phyloP scores from a whole-genome alignment of 2,797 vertebrate species.

The Anguilla megastoma region DNA sequence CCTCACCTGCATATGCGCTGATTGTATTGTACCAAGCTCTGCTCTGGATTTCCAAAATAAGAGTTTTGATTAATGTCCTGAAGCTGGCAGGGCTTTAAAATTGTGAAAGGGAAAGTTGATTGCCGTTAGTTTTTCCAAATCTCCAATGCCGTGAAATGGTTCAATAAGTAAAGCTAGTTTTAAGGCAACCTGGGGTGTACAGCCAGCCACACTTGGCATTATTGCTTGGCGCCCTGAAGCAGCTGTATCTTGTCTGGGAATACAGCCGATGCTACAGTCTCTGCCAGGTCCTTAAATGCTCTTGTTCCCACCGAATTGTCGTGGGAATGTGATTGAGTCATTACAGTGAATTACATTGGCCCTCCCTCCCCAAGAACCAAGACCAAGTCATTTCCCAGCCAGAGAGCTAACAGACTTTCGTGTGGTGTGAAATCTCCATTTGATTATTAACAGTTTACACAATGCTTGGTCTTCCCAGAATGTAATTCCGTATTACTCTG shows the following conservation, averaged over 20 bases:
- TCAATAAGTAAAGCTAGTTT: not conserved
- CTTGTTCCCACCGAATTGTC: conserved; percentile 14
- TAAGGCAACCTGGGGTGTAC: not conserved
- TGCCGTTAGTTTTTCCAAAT: not conserved
- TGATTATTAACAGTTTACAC: not conserved
- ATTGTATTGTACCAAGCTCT: not conserved
- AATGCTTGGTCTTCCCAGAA: conserved; percentile 2
- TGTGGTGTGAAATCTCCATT: conserved; percentile 1
- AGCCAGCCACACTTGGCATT: conserved; percentile 20
- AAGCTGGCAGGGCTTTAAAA: not conserved
- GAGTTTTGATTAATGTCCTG: not conserved
- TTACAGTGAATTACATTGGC: conserved; percentile 24
- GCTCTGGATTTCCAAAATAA: not conserved
- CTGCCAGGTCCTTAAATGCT: not conserved
- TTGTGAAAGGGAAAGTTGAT: not conserved
- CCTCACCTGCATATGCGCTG: not conserved
- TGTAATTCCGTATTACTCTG: not conserved
- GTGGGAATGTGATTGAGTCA: conserved; percentile 22
- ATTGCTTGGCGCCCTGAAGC: conserved; percentile 26
- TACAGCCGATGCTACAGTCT: not conserved
- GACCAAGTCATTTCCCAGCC: conserved; percentile 8
- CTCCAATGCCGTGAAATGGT: not conserved
- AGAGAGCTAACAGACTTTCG: not conserved
- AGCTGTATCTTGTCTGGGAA: conserved; percentile 9
- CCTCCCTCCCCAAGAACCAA: not conserved